Base-by-base conservation (phyloP, 1,140 invertebrate genomes). In the Paralvinella palmiformis region DNA sequence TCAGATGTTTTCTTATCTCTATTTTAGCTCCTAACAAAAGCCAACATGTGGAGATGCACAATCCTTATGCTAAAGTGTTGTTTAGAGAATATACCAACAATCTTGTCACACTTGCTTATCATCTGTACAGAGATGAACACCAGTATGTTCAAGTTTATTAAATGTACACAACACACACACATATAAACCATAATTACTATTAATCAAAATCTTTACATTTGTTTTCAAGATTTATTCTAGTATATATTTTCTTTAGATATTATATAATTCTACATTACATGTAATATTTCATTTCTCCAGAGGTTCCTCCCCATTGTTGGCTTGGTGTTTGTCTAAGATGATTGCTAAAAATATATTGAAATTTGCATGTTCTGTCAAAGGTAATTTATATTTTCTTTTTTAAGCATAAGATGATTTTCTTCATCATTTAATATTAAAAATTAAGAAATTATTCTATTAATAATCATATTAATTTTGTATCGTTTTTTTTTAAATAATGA, bases 31-130 rank as follows among this genome's bases (percentile, higher is more conserved):
- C 27, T 20, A 41, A 10, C 37, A 10, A 10, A 10, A 41, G 37
- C 37, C 37, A 13, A 10, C n/a, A 20, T 20, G 57, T 24, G 27
- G 41, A 77, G 27, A 41, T 77, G 27, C 79, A 81, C 65, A 78
- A 77, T 65, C 79, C 79, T 1, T 77, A 75, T 71, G 73, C 75
- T 33, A 75, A 73, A 58, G 75, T 81, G 59, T 63, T 80, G 3
- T 72, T 75, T 57, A 62, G 77, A 53, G 71, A 79, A 63, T 81
- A 79, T 70, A 66, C 78, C 44, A 79, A 79, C 65, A 69, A 77
- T 65, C 57, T 81, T 7, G 72, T 81, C 32, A 71, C 75, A 4
- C 55, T 80, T 13, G 73, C 77, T 22, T 57, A 57, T 57, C 33
- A 32, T 57, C 29, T 7, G 33, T 32, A 7, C 7, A 13, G 48